Percentiles rank a stretch among this genome's conserved stretches.
phyloP scores from a whole-genome alignment of 2,797 vertebrate species.

The Pelobates cultripes region DNA sequence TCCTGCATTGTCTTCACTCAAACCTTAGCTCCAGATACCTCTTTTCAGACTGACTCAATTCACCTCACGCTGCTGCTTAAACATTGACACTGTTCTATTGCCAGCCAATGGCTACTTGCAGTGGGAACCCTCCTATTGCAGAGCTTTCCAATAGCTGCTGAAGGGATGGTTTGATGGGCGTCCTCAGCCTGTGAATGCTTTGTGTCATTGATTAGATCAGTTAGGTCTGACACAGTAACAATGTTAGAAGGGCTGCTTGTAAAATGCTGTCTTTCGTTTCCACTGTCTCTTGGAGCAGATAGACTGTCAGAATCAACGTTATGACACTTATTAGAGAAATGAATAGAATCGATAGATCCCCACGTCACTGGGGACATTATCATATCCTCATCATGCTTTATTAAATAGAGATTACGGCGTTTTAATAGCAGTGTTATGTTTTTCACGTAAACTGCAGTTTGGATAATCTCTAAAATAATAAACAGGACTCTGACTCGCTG shows the following conservation, averaged over 20 bases:
- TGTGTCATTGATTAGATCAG: slow-evolving; percentile 72
- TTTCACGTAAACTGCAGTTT: too few relatives aligned
- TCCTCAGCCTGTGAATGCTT: slow-evolving; percentile 61
- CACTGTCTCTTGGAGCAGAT: slow-evolving; percentile 11
- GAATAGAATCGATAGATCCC: neutral
- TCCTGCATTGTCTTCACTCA: slow-evolving; percentile 30
- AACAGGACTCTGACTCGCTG: too few relatives aligned
- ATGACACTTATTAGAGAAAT: slow-evolving; percentile 18
- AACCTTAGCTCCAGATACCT: slow-evolving; percentile 64
- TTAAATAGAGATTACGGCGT: neutral
- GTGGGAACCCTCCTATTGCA: slow-evolving; percentile 60
- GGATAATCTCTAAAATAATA: too few relatives aligned
- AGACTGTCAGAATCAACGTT: slow-evolving; percentile 6
- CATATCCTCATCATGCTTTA: neutral
- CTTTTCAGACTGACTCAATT: slow-evolving; percentile 84
- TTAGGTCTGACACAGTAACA: slow-evolving; percentile 50
- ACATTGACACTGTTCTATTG: slow-evolving; percentile 88
- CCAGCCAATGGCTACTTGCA: slow-evolving; percentile 83
- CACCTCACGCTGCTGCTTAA: slow-evolving; percentile 95
- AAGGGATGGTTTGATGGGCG: slow-evolving; percentile 66
- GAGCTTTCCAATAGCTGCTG: slow-evolving; percentile 64
- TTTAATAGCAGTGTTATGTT: neutral
- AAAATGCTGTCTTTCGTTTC: slow-evolving; percentile 27
- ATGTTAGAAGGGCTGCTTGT: slow-evolving; percentile 14
- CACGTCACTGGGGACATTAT: neutral